phyloP scores from a whole-genome alignment of 2,888 invertebrate species.

The Suillia variegata region DNA sequence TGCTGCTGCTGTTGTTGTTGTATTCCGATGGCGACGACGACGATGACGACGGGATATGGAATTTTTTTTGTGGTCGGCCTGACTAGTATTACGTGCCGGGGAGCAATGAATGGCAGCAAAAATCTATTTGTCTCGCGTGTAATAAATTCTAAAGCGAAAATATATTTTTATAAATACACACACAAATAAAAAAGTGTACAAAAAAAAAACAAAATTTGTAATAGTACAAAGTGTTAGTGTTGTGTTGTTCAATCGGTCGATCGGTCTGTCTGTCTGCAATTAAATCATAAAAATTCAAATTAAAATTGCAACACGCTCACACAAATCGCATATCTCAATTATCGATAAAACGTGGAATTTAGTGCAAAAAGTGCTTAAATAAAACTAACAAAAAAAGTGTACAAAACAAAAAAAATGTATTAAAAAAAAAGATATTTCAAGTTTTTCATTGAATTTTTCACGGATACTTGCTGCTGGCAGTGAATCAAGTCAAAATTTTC shows the following conservation, averaged over 20 bases:
- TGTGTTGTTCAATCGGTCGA: no score
- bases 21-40: slow-evolving; percentile 34
- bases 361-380: no score
- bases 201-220: slow-evolving; percentile 6
- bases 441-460: no score
- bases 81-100: slow-evolving; percentile 60
- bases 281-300: slow-evolving; percentile 34
- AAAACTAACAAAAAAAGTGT: no score
- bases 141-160: slow-evolving; percentile 34
- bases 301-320: slow-evolving; percentile 17
- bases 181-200: not conserved
- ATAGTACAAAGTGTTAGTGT: slow-evolving; percentile 5
- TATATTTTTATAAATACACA: no score
- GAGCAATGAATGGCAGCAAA: slow-evolving; percentile 55
- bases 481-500: slow-evolving; percentile 52
- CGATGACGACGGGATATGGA: slow-evolving; percentile 52
- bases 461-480: no score
- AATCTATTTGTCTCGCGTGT: slow-evolving; percentile 43
- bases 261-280: slow-evolving; percentile 19
- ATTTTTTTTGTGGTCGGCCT: slow-evolving; percentile 56
- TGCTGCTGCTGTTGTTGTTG: slow-evolving; percentile 16
- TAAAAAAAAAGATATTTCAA: no score
- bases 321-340: no score
- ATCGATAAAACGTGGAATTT: no score
- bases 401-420: no score